Evolutionary conservation across 1,140 invertebrate species (phyloP), one percentile per base, ranked within the genome.

Genomic region (Caenorhabditis brenneri): DNA sequence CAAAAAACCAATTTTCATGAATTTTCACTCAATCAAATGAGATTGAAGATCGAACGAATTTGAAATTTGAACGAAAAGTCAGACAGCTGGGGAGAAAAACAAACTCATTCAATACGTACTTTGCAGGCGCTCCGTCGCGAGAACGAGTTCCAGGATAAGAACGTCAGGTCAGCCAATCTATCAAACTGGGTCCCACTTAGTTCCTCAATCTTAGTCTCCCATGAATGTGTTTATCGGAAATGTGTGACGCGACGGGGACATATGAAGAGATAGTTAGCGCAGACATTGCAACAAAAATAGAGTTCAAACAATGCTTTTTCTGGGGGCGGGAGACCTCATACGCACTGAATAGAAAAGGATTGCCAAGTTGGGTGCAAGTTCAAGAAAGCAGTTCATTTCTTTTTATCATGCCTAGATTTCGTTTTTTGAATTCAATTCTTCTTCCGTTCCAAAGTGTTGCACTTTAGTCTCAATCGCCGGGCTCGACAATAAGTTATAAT

Each of bases 191-290:
- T n/a, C 36, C 36, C 58, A 2, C 36, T 46, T 42, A 74, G 33
- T 74, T 74, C 65, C 36, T 74, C 65, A 74, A 74, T 46, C 36
- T n/a, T 33, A 65, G 53, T 29, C 53, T 65, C 22, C 65, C 7
- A n/a, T 74, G 65, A 74, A 74, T 74, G 65, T 74, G 65, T 74
- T 74, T 74, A 74, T 74, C 65, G 65, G 36, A 74, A 74, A 24
- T 74, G 36, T 74, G 65, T 74, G 65, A 74, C 65, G 65, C 33
- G 42, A 33, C 12, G 29, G 22, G 15, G 16, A 16, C 24, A 55
- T 9, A 74, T 46, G 7, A 42, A 24, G 22, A 74, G 33, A 74
- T 74, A 74, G 65, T 46, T 42, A 42, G 24, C 65, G 33, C 65
- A 74, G 65, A 74, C 65, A 42, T 46, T 24, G 65, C 65, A 31